Base-by-base conservation (phyloP, 2,113 vertebrate genomes). In the Gallinago media region DNA sequence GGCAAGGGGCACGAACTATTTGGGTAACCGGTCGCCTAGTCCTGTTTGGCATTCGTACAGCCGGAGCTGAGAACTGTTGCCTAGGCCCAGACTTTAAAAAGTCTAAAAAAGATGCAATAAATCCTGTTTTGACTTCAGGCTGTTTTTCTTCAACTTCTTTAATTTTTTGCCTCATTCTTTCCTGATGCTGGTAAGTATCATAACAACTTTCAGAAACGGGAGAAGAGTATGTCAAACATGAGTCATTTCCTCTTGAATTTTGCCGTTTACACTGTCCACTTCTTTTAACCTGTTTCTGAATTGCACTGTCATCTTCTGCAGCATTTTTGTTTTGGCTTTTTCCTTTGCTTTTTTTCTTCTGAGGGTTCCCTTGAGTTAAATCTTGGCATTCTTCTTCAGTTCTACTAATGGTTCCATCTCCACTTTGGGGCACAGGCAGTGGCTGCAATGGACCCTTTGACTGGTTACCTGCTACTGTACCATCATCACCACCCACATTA, bases 141-240 rank as follows among this genome's bases (percentile, higher is more conserved):
- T 99, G 99, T 89, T 99, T 99, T 97, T 99, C 99, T 92, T 99
- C 99, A 58, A 99, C 99, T 96, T 99, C 99, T 93, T 98, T 99
- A 78, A 99, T 99, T 98, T 99, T 99, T 97, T 99, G 99, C 93
- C 99, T 98, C 97, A 99, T 99, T 95, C 99, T 99, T 97, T 99
- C 99, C 94, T 99, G 99, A 97, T 99, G 99, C 72, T 99, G 99
- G 96, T 99, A 99, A 88, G 98, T 97, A 78, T 99, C 99, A 7
- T 98, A 98, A 54, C 97, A 98, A 34, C 96, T 97, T 25, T 99
- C 99, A 25, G 98, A 96, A 96, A 97, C 91, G 85, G 98, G 95
- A 76, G 98, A 94, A 56, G 98, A 96, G 55, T 99, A 98, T 2
- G 98, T 98, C 5, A 98, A 98, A 94, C 98, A 98, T 0, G 92